Evolutionary conservation across 2,797 vertebrate genomes (phyloP).

Genomic region (Eulemur coronatus): DNA sequence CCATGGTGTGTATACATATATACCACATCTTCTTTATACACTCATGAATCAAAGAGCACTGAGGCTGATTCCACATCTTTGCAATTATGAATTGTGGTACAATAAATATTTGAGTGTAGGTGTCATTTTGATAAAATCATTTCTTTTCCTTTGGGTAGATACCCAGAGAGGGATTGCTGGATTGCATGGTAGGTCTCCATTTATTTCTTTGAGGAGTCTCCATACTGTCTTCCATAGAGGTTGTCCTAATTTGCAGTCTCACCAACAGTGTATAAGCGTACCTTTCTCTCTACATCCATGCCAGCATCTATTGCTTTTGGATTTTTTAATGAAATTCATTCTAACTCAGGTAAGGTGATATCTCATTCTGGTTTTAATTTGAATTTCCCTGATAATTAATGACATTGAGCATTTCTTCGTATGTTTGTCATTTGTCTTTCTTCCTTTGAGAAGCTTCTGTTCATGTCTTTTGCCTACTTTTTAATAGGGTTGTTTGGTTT

Average conservation of each 20-base stretch:
- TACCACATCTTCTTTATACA: neutral
- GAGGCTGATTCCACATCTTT: neutral
- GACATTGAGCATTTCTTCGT: too few species aligned
- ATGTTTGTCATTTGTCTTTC: too few species aligned
- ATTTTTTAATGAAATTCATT: too few species aligned
- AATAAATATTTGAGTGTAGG: neutral
- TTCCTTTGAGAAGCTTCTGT: too few species aligned
- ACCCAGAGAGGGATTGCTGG: neutral
- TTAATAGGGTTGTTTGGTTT: too few species aligned
- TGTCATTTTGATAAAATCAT: neutral
- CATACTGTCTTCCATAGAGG: neutral
- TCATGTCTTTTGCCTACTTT: too few species aligned
- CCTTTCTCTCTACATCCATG: neutral
- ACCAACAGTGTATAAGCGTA: neutral
- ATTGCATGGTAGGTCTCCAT: neutral
- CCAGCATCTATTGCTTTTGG: too few species aligned
- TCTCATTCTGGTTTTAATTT: too few species aligned
- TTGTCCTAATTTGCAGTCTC: neutral
- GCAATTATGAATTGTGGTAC: neutral
- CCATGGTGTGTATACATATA: neutral
- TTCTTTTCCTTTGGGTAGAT: neutral
- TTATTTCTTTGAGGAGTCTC: neutral
- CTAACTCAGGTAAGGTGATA: too few species aligned
- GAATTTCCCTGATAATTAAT: too few species aligned
- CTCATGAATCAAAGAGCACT: neutral